Evolutionary conservation across 2,888 invertebrate species (phyloP), one percentile per base, ranked within the genome.

Genomic region (Baccha elongata): DNA sequence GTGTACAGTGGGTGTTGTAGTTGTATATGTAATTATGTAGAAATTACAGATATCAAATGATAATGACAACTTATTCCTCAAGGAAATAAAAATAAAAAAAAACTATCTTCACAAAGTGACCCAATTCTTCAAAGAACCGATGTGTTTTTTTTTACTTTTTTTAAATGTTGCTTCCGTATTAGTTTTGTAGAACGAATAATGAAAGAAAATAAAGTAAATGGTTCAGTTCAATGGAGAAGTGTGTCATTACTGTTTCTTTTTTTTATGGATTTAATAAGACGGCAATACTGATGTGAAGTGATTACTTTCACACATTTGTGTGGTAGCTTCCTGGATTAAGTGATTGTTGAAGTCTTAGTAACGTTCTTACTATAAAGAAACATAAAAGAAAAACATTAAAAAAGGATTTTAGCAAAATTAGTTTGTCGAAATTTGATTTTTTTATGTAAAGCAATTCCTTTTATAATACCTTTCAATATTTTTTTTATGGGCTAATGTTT

Each of bases 141-240:
- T 26, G 58, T 23, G 37, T 13, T 40, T 23, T 13, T 10, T 23
- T 40, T n/a, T 37, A 17, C 5, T 29, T 32, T 53, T 3, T 19
- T 44, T 2, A 11, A 32, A 7, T n/a, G 42, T 8, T 26, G n/a
- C 32, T 60, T 60, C 60, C 29, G 60, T 60, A 40, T 26, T 15
- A 19, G 29, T 21, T 44, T 60, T 8, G 29, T 44, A 19, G 60
- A 15, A 60, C 44, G n/a, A 60, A 60, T n/a, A n/a, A n/a, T 44
- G 29, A 40, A 23, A 44, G 44, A 60, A 60, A 42, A 37, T 23
- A 11, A 13, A 60, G 17, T 10, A 29, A 42, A 29, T 58, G 15
- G 15, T 40, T 40, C 6, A 58, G 11, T 26, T 26, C 26, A 10
- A 11, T 10, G 15, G 6, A 60, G 42, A 60, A 60, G 44, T 60